These are phyloP conservation scores for Apoda limacodes DNA, from an alignment of 2,888 invertebrate genomes.

Conservation along the genomic window DNA sequence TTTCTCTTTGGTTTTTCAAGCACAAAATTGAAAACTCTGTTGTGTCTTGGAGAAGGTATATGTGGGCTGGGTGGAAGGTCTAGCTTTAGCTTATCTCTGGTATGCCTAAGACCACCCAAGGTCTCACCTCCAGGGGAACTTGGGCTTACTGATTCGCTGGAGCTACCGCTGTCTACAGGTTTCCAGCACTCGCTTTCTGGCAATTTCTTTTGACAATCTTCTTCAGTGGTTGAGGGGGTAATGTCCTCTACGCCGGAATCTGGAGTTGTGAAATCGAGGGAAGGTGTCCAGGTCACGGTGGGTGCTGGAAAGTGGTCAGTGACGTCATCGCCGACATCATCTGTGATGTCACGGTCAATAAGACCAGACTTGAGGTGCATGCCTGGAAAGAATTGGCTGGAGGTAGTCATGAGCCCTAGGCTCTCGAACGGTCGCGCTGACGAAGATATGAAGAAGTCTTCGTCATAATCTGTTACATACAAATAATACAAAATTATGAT, in stretches of 20 bases:
- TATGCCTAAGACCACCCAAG: conserved; percentile 79
- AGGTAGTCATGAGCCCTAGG: conserved; percentile 60
- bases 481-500: conserved; percentile 1
- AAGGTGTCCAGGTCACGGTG: conserved; percentile 34
- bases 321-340: conserved; percentile 33
- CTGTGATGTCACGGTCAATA: conserved; percentile 31
- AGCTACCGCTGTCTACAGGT: conserved; percentile 46
- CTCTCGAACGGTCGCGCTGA: conserved; percentile 80
- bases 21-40: conserved; percentile 52
- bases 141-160: conserved; percentile 56
- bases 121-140: conserved; percentile 52
- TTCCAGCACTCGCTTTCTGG: conserved; percentile 37
- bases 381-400: conserved; percentile 81
- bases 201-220: conserved; percentile 35
- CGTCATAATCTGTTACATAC: conserved; percentile 60
- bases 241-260: conserved; percentile 74
- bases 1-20: conserved; percentile 48
- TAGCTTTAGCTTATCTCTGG: conserved; percentile 77
- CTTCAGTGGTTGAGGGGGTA: conserved; percentile 55
- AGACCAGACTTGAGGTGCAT: conserved; percentile 46
- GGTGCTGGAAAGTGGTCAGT: conserved; percentile 22
- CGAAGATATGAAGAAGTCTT: conserved; percentile 81
- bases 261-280: conserved; percentile 66
- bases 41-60: conserved; percentile 49
- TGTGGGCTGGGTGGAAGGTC: conserved; percentile 74